Base-by-base conservation (phyloP, 2,113 vertebrate genomes). In the Callopanchax toddi region DNA sequence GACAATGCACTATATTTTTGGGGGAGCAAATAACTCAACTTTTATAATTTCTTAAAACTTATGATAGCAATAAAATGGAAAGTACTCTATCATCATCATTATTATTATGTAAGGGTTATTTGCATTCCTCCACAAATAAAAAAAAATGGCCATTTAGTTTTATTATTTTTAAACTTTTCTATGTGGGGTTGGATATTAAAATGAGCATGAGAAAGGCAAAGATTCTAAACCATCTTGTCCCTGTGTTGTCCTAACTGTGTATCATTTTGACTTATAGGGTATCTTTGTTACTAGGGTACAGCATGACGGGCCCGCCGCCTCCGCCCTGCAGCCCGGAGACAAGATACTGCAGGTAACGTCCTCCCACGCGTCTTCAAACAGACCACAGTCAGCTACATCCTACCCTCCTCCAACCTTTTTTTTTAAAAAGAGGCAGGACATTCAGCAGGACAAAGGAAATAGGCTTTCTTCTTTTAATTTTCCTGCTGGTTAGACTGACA, bases 271-370 rank as follows among this genome's bases (percentile, higher is more conserved):
- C 96, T 95, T 97, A 97, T 98, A 99, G 97, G 97, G 97, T 96
- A 99, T 99, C 96, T 99, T 99, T 98, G 97, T 99, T 96, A 99
- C 97, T 98, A 98, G 97, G 96, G 97, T 99, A 96, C 97, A 99
- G 94, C 97, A 95, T 97, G 97, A 99, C 55, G 97, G 97, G 82
- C 95, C 97, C 25, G 97, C 97, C 37, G 90, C 93, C 86, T 93
- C 93, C 68, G 84, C 94, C 83, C 95, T 99, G 79, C 96, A 93
- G 93, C 97, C 97, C 42, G 97, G 97, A 75, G 97, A 99, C 89
- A 99, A 99, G 91, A 98, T 99, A 90, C 92, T 99, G 77, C 95
- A 98, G 97, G 97, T 99, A 96, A 89, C 62, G 4, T 29, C 61
- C 66, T 23, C 79, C 68, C 46, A 46, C 48, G 64, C 23, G 3